Evolutionary conservation across 1,140 invertebrate species (phyloP).

Genomic region (Philopotamus ludificatus): DNA sequence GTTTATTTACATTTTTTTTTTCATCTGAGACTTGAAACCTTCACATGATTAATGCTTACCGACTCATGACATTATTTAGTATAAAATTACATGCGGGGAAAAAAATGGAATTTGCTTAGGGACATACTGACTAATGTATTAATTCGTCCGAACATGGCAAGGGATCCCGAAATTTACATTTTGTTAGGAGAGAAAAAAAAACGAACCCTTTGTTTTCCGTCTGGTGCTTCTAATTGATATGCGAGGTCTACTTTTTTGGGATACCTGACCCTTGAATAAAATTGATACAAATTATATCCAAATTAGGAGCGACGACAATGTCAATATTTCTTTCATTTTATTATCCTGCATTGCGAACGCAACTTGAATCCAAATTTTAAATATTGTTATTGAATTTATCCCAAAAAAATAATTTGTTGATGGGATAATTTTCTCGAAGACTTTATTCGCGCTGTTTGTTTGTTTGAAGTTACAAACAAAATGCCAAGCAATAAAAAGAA

Average conservation of each 20-base stretch:
- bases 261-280: neutral
- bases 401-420: no score
- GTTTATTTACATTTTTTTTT: no score
- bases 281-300: neutral
- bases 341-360: no score
- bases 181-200: neutral
- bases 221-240: conserved; percentile 18
- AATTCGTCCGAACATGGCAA: conserved; percentile 12
- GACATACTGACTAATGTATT: neutral
- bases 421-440: conserved; percentile 8
- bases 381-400: no score
- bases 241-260: neutral
- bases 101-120: neutral
- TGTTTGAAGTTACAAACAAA: conserved; percentile 2
- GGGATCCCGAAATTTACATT: conserved; percentile 21
- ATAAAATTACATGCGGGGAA: no score
- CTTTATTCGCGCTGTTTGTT: conserved; percentile 14
- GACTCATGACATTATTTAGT: no score
- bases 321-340: no score
- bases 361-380: no score
- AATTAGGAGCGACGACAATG: neutral
- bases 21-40: no score
- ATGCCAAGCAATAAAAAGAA: conserved; percentile 7
- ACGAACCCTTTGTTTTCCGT: conserved; percentile 7
- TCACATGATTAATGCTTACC: no score